Conservation (phyloP, 2,888 invertebrate genomes). For the Scaptomyza caliginosa region DNA sequence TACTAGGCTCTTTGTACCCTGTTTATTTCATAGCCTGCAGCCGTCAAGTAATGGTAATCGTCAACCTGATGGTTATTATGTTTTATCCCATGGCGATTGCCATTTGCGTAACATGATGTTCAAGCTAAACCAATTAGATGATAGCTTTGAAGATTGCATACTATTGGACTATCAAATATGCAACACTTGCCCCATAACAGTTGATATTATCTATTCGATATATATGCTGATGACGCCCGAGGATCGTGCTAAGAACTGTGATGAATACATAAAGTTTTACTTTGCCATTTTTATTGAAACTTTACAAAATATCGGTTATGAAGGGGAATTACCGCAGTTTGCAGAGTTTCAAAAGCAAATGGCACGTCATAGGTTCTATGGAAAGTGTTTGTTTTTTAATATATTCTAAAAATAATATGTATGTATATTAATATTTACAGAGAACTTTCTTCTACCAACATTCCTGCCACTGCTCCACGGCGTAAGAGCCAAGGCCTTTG, state of each 20-base stretch:
- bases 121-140: conserved; percentile 31
- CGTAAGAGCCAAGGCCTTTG: conserved; percentile 1
- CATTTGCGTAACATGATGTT: conserved; percentile 71
- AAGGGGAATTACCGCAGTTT: conserved; percentile 56
- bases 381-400: conserved; percentile 41
- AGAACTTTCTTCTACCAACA: conserved; percentile 29
- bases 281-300: conserved; percentile 38
- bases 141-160: conserved; percentile 47
- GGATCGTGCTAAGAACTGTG: conserved; percentile 47
- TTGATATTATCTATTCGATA: conserved; percentile 69
- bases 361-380: conserved; percentile 59
- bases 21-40: conserved; percentile 52
- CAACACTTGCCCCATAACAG: conserved; percentile 55
- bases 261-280: conserved; percentile 59
- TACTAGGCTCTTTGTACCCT: conserved; percentile 49
- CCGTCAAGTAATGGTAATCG: conserved; percentile 56
- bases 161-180: conserved; percentile 70
- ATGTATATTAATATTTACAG: not conserved
- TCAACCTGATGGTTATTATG: conserved; percentile 50
- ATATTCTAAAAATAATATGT: no score
- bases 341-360: conserved; percentile 59
- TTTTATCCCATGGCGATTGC: conserved; percentile 68
- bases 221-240: conserved; percentile 58
- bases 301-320: conserved; percentile 47
- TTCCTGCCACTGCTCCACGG: conserved; percentile 18